Base-by-base conservation (phyloP, 2,888 invertebrate species). In the Pristionchus exspectatus region DNA sequence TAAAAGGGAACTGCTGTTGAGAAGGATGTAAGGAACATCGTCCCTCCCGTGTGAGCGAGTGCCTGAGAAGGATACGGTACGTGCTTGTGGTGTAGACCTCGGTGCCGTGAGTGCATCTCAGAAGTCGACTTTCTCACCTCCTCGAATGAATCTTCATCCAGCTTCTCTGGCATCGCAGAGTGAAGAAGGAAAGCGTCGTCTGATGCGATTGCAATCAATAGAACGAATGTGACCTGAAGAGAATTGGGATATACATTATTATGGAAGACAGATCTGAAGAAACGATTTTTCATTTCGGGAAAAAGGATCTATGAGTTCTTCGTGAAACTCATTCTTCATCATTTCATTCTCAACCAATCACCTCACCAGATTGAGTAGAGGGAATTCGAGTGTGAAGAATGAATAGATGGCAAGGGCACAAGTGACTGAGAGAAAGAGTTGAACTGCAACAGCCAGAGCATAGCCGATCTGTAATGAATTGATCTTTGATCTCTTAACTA, bases 11-110 rank as follows among this genome's bases (percentile, higher is more conserved):
- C 94, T 33, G 93, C 93, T 16, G 93, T 94, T 16, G 94, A 94
- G 91, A 94, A 94, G 18, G 94, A 94, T 12, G 94, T 94, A 44
- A 94, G 90, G 90, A 94, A 94, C 94, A 94, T 94, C 50, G 94
- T 94, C 88, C 93, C 92, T 14, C 92, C 92, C 14, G 93, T 93
- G 90, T 94, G 94, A 18, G 83, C 33, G 9, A 92, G 86, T 21
- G 90, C 89, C 87, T 87, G 69, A 27, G 56, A 21, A 59, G 59
- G 59, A 3, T 59, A 59, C 59, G 16, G 59, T 59, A 59, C 21
- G 56, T 56, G 2, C 38, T 7, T 50, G 18, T 72, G 30, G 30
- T 72, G 72, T 18, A 27, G 18, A 2, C 27, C 72, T 72, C n/a
- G 50, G 50, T 77, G 50, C n/a, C 44, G 24, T 18, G 44, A 44